Evolutionary conservation across 2,888 invertebrate species (phyloP).

Genomic region (Elegia similella): DNA sequence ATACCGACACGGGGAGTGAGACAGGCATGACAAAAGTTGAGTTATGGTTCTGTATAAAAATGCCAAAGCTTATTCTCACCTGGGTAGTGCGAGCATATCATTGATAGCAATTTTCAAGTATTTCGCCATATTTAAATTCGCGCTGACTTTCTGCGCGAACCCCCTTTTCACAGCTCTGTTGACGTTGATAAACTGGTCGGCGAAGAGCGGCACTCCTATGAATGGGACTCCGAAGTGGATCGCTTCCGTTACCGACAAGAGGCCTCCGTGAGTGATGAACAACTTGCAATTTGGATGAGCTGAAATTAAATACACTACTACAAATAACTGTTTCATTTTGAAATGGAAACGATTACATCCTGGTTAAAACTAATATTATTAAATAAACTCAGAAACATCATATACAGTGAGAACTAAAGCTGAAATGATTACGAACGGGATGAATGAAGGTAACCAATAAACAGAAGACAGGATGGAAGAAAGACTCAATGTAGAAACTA

Average conservation of each 20-base stretch:
- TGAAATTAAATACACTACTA: too few species aligned
- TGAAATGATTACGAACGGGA: too few species aligned
- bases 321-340: too few species aligned
- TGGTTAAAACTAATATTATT: too few species aligned
- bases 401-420: too few species aligned
- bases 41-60: background rate
- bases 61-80: constrained; percentile 37
- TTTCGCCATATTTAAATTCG: constrained; percentile 43
- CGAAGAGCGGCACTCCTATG: constrained; percentile 56
- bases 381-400: too few species aligned
- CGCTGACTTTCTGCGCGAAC: constrained; percentile 43
- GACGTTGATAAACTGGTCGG: constrained; percentile 60
- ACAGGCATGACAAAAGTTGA: too few species aligned
- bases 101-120: constrained; percentile 42
- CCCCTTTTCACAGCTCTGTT: constrained; percentile 46
- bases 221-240: constrained; percentile 62
- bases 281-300: constrained; percentile 54
- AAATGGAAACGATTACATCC: too few species aligned
- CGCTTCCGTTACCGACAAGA: constrained; percentile 58
- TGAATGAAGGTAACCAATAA: too few species aligned
- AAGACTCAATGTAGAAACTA: too few species aligned
- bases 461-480: too few species aligned
- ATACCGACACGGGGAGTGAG: too few species aligned
- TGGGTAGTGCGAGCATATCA: constrained; percentile 49
- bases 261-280: constrained; percentile 66